Conservation (phyloP, 92 coral and sea anemone genomes). For the Umimayanthus kanabou region DNA sequence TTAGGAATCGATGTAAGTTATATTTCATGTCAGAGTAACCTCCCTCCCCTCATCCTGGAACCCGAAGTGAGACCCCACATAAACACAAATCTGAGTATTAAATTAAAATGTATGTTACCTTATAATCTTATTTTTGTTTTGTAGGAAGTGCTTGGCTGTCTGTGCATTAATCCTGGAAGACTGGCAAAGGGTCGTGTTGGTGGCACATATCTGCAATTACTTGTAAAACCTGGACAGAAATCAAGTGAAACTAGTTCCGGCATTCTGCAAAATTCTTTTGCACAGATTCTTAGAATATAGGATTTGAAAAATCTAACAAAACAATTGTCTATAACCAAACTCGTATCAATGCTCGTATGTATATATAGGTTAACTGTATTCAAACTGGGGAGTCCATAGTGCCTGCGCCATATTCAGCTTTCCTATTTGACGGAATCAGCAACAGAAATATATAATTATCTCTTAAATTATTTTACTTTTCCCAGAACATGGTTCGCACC, state of each 20-base stretch:
- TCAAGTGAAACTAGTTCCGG: slow-evolving; percentile 53
- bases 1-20: too few relatives aligned
- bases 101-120: not conserved
- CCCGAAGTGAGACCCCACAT: too few relatives aligned
- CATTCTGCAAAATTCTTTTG: slow-evolving; percentile 69
- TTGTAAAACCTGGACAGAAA: slow-evolving; percentile 60
- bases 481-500: too few relatives aligned
- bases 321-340: not conserved
- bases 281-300: slow-evolving; percentile 78
- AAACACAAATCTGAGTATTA: too few relatives aligned
- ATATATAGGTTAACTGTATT: too few relatives aligned
- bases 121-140: not conserved
- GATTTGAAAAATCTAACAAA: not conserved
- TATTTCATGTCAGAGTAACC: not conserved
- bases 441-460: too few relatives aligned
- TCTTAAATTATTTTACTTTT: too few relatives aligned
- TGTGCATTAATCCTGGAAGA: slow-evolving; percentile 96
- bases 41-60: too few relatives aligned
- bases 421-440: too few relatives aligned
- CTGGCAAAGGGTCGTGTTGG: slow-evolving; percentile 97
- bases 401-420: too few relatives aligned
- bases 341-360: not conserved
- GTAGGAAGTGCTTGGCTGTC: slow-evolving; percentile 85
- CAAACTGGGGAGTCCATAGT: too few relatives aligned
- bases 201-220: slow-evolving; percentile 82